Conservation (phyloP, 2,888 invertebrate species). For the Lasioglossum villosulum region DNA sequence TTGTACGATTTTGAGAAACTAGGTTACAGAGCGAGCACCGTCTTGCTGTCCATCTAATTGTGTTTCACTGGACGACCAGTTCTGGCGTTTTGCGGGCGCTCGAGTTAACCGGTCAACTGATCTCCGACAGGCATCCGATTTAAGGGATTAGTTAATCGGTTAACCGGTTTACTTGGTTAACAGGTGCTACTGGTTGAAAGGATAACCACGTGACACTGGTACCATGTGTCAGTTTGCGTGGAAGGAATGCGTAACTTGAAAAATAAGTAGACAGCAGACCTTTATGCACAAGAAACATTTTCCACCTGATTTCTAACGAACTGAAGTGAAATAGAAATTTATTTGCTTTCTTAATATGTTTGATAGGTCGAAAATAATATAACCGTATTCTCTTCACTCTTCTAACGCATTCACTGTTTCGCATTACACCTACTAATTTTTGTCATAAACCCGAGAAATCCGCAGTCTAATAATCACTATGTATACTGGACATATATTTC, state of each 20-base stretch:
- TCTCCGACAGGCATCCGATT: conserved; percentile 52
- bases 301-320: no score
- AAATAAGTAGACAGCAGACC: not conserved
- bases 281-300: no score
- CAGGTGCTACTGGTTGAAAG: conserved; percentile 52
- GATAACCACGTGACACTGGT: conserved; percentile 52
- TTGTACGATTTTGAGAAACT: not conserved
- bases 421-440: no score
- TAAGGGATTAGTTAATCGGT: conserved; percentile 64
- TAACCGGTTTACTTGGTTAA: conserved; percentile 61
- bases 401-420: no score
- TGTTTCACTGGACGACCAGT: conserved; percentile 31
- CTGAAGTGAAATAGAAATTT: no score
- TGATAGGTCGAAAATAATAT: no score
- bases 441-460: no score
- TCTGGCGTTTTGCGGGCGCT: conserved; percentile 43
- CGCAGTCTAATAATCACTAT: no score
- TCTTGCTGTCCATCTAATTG: conserved; percentile 41
- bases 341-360: no score
- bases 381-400: no score
- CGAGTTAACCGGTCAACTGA: conserved; percentile 56
- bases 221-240: conserved; percentile 32
- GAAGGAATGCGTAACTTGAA: not conserved
- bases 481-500: no score
- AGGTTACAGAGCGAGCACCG: conserved; percentile 9